Percentiles rank a stretch among this genome's conserved stretches.
Conservation (phyloP, 2,797 vertebrate species). For the Acanthiza pusilla region DNA sequence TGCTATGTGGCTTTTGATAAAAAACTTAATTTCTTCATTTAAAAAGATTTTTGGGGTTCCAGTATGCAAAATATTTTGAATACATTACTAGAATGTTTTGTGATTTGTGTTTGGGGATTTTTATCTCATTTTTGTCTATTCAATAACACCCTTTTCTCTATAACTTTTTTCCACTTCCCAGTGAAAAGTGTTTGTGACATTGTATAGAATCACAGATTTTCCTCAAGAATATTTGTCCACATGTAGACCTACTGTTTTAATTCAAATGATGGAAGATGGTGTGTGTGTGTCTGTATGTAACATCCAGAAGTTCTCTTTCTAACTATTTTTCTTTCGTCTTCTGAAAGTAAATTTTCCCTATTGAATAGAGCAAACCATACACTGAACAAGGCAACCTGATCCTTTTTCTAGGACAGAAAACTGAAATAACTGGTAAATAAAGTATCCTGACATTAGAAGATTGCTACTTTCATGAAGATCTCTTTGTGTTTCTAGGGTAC, state of each 20-base stretch:
- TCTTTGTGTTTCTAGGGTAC: background rate
- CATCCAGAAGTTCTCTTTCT: background rate
- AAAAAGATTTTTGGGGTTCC: background rate
- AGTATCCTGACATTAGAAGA: background rate
- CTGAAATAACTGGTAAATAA: background rate
- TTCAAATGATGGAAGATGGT: background rate
- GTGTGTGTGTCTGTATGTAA: background rate
- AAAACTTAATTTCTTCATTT: background rate
- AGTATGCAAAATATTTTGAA: background rate
- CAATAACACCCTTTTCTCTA: background rate
- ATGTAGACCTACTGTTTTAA: background rate
- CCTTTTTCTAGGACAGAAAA: background rate
- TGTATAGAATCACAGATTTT: background rate
- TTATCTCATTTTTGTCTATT: background rate
- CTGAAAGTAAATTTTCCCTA: background rate
- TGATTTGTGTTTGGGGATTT: background rate
- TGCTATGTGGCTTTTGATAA: background rate
- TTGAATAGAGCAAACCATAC: background rate
- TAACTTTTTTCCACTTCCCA: background rate
- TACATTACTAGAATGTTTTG: background rate
- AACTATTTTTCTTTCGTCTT: background rate
- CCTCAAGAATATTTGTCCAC: background rate
- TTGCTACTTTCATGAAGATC: background rate
- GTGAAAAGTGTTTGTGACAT: background rate
- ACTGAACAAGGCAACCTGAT: background rate